Base-by-base conservation (phyloP, 2,113 vertebrate species). In the Polypterus senegalus region DNA sequence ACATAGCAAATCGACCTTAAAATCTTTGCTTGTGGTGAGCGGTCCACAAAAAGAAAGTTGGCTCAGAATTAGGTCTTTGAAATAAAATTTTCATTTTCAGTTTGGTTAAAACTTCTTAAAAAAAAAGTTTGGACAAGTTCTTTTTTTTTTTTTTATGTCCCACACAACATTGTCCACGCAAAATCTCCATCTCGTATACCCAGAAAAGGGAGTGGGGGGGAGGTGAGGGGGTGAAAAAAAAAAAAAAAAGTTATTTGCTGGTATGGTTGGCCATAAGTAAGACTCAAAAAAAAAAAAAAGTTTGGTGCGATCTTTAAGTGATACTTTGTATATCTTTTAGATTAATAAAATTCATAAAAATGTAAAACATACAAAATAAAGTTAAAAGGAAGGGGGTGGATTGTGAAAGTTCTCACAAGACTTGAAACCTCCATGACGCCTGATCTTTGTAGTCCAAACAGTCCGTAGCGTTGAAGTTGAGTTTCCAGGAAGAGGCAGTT, bases 401-500 rank as follows among this genome's bases (percentile, higher is more conserved):
- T 67, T 62, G 69, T 58, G 62, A 53, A 76, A 72, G 70, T 76
- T 67, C 72, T 97, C 92, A 99, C 89, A 98, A 92, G 76, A 97
- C 94, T 81, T 99, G 96, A 86, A 98, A 99, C 86, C 93, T 91
- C 96, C 96, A 98, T 60, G 94, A 94, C 6, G 92, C 84, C 87
- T 97, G 96, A 83, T 99, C 96, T 81, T 99, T 98, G 88, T 99
- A 99, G 91, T 99, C 94, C 77, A 98, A 92, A 83, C 96, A 97
- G 83, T 99, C 94, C 9, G 92, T 86, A 53, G 96, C 83, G 73
- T 96, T 98, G 81, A 98, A 97, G 87, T 98, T 98, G 86, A 98
- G 92, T 78, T 98, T 98, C 96, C 96, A 98, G 59, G 92, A 89
- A 63, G 92, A 82, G 1, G 89, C 83, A 3, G 86, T 87, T 49